Evolutionary conservation across 2,113 vertebrate species (phyloP), one percentile per base, ranked within the genome.

Genomic region (Illadopsis cleaveri): DNA sequence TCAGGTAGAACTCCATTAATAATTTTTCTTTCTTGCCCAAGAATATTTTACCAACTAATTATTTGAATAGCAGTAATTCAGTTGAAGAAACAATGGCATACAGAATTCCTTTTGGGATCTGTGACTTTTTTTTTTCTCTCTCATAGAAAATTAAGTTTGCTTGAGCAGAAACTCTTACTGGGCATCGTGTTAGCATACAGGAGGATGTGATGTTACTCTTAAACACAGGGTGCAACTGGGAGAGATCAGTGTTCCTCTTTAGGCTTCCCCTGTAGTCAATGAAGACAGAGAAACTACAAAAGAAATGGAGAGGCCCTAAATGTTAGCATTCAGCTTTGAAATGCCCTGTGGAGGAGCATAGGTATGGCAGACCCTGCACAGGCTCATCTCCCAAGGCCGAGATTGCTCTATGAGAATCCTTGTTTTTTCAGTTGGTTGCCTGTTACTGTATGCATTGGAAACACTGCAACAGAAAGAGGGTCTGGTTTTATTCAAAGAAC

Each of bases 1-100:
- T 79, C 69, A 96, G 93, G 68, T 92, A 80, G 91, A 96, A 96
- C 40, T 48, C 40, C 72, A 56, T 13, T 73, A 92, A 90, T 79
- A 40, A 78, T 35, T 24, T 33, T 89, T 37, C 45, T 94, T 94
- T 96, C 75, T 56, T 82, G 40, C 40, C 38, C 30, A 53, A 30
- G 56, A 86, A 45, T 61, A 24, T 89, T 94, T 91, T 82, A 37
- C 27, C 4, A 2, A 18, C 35, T 57, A 23, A 30, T 64, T 83
- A 42, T 35, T 47, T 66, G 40, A 75, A 42, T 68, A 72, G 60
- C 58, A 85, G 76, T 90, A 68, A 62, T 84, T 82, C 45, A 72
- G 21, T 35, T 72, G 40, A 80, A 86, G 44, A 92, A 89, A 22
- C 4, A 5, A 1, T 57, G 56, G 45, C 38, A 40, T 61, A 87